phyloP scores from a whole-genome alignment of 2,113 vertebrate genomes.

The Fulica atra region DNA sequence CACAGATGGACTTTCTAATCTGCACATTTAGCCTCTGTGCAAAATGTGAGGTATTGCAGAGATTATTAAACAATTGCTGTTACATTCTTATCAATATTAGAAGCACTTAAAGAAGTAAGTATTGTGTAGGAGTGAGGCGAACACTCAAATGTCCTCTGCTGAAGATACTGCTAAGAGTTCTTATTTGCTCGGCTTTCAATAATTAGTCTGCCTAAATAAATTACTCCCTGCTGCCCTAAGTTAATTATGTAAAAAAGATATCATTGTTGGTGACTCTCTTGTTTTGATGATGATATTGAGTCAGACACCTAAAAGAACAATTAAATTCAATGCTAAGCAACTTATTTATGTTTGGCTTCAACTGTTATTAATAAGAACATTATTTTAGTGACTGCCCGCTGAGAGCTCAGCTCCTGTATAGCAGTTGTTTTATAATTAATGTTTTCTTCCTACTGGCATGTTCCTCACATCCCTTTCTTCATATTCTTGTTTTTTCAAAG shows the following conservation, averaged over 20 bases:
- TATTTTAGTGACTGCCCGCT: constrained; percentile 24
- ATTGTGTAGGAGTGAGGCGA: neutral
- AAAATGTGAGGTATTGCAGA: neutral
- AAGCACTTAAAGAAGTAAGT: neutral
- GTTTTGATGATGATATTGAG: constrained; percentile 49
- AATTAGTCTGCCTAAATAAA: constrained; percentile 58
- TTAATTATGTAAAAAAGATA: constrained; percentile 60
- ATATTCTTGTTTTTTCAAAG: neutral
- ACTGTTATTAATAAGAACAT: constrained; percentile 39
- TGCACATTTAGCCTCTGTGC: neutral
- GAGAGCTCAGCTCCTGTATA: constrained; percentile 45
- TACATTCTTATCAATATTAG: neutral
- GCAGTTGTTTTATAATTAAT: constrained; percentile 43
- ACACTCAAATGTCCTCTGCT: neutral
- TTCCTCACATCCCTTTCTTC: neutral
- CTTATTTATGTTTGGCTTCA: constrained; percentile 62
- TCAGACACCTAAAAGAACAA: constrained; percentile 66
- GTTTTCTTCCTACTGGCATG: constrained; percentile 32
- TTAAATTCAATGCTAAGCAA: constrained; percentile 57
- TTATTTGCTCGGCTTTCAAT: constrained; percentile 31
- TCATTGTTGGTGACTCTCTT: neutral
- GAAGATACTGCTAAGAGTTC: constrained; percentile 12
- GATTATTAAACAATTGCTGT: neutral
- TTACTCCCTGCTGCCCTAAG: constrained; percentile 29
- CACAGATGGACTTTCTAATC: neutral